A percentile compares a stretch with the other conserved stretches of the same genome.
These are phyloP conservation scores for Drosophila burlai DNA, from an alignment of 1,140 invertebrate genomes.

Conservation along the genomic window DNA sequence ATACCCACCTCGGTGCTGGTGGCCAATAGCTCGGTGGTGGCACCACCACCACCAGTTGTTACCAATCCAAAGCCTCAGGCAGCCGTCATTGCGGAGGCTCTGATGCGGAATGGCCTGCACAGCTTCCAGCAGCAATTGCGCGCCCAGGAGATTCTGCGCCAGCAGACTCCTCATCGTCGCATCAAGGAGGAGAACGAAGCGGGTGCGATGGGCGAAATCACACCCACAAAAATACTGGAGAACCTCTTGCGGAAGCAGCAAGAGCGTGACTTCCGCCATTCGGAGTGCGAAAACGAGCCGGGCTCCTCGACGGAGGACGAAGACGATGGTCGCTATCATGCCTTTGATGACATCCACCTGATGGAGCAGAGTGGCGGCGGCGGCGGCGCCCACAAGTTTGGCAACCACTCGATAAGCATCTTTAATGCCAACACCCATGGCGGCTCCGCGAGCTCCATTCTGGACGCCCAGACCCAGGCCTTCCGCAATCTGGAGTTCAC, in stretches of 20 bases:
- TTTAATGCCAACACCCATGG: constrained; percentile 55
- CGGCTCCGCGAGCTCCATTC: constrained; percentile 43
- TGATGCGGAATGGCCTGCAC: constrained; percentile 74
- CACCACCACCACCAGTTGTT: constrained; percentile 14
- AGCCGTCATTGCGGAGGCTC: constrained; percentile 77
- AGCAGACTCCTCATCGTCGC: constrained; percentile 59
- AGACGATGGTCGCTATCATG: constrained; percentile 71
- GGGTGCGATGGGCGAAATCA: constrained; percentile 22
- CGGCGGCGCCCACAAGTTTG: constrained; percentile 29
- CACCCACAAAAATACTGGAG: constrained; percentile 74
- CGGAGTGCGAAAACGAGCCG: constrained; percentile 70
- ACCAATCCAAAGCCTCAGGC: constrained; percentile 59
- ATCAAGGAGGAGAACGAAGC: constrained; percentile 49
- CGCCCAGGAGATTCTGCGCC: constrained; percentile 77
- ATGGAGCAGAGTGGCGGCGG: constrained; percentile 58
- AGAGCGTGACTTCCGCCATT: constrained; percentile 59
- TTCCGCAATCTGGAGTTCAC: constrained; percentile 78
- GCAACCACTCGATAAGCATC: constrained; percentile 50
- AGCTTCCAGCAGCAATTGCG: constrained; percentile 80
- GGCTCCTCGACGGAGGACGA: constrained; percentile 70
- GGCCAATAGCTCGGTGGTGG: constrained; percentile 44
- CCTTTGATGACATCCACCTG: constrained; percentile 81
- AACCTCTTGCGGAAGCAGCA: constrained; percentile 76
- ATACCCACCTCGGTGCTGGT: constrained; percentile 80
- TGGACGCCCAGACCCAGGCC: constrained; percentile 76